Conservation (phyloP, 1,140 invertebrate species). For the Papilio machaon region DNA sequence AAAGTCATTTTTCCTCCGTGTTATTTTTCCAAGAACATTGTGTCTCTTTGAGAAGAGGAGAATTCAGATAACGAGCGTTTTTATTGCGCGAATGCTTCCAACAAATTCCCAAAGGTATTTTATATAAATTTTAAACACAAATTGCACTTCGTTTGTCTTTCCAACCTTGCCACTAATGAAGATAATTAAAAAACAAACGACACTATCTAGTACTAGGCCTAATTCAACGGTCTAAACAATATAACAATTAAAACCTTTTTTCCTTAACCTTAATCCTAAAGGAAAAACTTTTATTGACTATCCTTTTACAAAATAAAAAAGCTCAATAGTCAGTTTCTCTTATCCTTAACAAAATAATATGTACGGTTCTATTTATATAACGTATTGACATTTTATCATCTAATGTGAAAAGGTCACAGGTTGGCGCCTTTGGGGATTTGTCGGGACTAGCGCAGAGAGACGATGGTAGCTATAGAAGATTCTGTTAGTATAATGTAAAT, state of each 20-base stretch:
- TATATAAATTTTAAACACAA: slow-evolving; percentile 21
- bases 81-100: slow-evolving; percentile 16
- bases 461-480: not conserved
- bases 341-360: not conserved
- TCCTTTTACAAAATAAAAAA: not conserved
- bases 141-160: slow-evolving; percentile 16
- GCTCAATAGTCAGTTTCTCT: not conserved
- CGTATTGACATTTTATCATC: slow-evolving; percentile 8
- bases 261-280: not conserved
- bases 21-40: slow-evolving; percentile 24
- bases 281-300: not conserved
- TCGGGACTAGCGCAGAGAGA: not conserved
- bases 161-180: slow-evolving; percentile 7
- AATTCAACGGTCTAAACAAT: not conserved
- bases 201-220: not conserved
- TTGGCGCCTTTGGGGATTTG: slow-evolving; percentile 1
- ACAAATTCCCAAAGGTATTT: slow-evolving; percentile 24
- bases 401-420: slow-evolving; percentile 5
- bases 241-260: slow-evolving; percentile 1
- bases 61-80: slow-evolving; percentile 26
- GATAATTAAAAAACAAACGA: slow-evolving; percentile 1
- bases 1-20: slow-evolving; percentile 12
- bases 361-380: not conserved
- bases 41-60: slow-evolving; percentile 18
- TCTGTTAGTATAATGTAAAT: too few relatives aligned